Percentiles rank a stretch among this genome's conserved stretches.
phyloP scores from a whole-genome alignment of 2,888 invertebrate genomes.

The Eupithecia centaureata region DNA sequence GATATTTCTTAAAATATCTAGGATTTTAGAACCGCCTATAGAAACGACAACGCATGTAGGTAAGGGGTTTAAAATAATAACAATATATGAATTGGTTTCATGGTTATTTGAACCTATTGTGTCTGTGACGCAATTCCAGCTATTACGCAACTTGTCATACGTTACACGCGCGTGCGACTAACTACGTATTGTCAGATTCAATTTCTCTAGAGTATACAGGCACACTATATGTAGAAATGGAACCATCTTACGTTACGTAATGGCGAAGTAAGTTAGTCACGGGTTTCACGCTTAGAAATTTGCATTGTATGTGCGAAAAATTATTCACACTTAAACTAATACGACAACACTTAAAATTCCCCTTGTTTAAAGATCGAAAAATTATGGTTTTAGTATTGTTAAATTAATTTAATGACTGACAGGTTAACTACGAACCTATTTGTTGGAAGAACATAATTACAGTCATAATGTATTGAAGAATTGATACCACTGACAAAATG shows the following conservation, averaged over 20 bases:
- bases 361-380: too few relatives aligned
- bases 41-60: background rate
- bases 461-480: too few relatives aligned
- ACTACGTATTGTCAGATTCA: background rate
- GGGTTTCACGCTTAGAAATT: background rate
- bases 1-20: too few relatives aligned
- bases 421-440: too few relatives aligned
- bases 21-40: too few relatives aligned
- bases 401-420: too few relatives aligned
- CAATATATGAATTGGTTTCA: background rate
- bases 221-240: too few relatives aligned
- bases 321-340: too few relatives aligned
- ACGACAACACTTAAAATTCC: too few relatives aligned
- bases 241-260: background rate
- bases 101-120: background rate
- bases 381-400: too few relatives aligned
- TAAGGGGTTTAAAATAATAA: background rate
- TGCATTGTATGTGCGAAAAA: background rate
- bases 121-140: background rate
- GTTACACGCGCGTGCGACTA: background rate
- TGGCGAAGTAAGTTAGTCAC: background rate
- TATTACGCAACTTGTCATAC: background rate
- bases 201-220: background rate
- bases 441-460: too few relatives aligned
- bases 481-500: too few relatives aligned